Conservation (phyloP, 2,888 invertebrate species). For the Escarpia spicata region DNA sequence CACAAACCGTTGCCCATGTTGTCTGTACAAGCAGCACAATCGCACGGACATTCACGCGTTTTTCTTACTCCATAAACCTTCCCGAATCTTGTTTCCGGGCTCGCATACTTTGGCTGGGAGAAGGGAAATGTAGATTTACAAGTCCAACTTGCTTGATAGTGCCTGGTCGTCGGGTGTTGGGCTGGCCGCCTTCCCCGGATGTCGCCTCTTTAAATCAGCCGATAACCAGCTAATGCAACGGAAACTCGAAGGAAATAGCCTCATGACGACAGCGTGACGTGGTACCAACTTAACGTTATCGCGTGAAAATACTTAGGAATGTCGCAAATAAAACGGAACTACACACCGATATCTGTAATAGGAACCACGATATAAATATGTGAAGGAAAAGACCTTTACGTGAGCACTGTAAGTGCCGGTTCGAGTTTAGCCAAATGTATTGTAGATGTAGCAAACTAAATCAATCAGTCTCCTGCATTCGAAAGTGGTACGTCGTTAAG, state of each 20-base stretch:
- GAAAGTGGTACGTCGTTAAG: background rate
- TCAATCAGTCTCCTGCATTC: background rate
- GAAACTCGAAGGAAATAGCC: background rate
- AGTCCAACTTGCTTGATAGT: background rate
- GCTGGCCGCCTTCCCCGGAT: background rate
- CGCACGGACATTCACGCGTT: background rate
- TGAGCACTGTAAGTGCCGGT: background rate
- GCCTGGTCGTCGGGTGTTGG: background rate
- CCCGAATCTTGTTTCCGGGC: background rate
- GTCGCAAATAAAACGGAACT: constrained; percentile 3
- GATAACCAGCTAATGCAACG: background rate
- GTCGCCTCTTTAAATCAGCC: background rate
- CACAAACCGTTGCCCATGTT: background rate
- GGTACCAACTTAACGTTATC: background rate
- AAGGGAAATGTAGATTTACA: background rate
- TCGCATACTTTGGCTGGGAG: background rate
- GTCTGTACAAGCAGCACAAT: background rate
- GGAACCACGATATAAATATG: background rate
- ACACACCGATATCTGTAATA: background rate
- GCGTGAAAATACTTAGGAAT: background rate
- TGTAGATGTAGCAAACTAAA: background rate
- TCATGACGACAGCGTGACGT: background rate
- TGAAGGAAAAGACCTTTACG: background rate
- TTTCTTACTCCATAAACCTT: background rate
- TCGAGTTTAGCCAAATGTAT: background rate